phyloP scores from a whole-genome alignment of 37 sponge, comb jelly and placozoan species.

The Geodia barretti region DNA sequence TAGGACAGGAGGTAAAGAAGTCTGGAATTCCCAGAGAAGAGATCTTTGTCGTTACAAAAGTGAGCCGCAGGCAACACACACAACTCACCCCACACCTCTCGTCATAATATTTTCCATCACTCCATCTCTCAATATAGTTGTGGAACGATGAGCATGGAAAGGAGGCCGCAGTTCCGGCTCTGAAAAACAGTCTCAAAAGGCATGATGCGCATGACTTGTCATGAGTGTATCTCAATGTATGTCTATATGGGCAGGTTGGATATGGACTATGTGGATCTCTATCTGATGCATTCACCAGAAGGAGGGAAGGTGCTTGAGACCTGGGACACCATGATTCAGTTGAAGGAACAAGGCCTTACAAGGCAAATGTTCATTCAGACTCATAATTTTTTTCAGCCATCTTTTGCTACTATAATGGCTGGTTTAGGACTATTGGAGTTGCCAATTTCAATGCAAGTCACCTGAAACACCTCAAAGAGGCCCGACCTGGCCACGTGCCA shows the following conservation, averaged over 20 bases:
- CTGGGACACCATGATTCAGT: slow-evolving; percentile 76
- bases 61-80: slow-evolving; percentile 5
- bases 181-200: slow-evolving; percentile 35
- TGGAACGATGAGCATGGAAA: slow-evolving; percentile 57
- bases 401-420: not conserved
- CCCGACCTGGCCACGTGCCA: slow-evolving; percentile 45
- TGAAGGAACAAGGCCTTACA: slow-evolving; percentile 55
- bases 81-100: not conserved
- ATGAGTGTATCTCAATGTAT: not conserved
- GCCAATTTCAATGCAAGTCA: slow-evolving; percentile 65
- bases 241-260: slow-evolving; percentile 60
- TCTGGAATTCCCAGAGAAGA: slow-evolving; percentile 78
- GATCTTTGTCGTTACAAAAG: slow-evolving; percentile 71
- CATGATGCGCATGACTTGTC: not conserved
- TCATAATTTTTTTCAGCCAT: not conserved
- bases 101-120: not conserved
- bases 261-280: slow-evolving; percentile 77
- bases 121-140: slow-evolving; percentile 19
- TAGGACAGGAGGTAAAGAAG: slow-evolving; percentile 54
- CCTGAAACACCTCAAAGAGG: slow-evolving; percentile 43
- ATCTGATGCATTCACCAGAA: slow-evolving; percentile 78
- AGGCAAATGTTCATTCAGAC: slow-evolving; percentile 10
- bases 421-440: slow-evolving; percentile 59
- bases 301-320: slow-evolving; percentile 79
- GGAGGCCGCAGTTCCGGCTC: slow-evolving; percentile 18